Evolutionary conservation across 2,113 vertebrate genomes (phyloP).

Genomic region (Condylura cristata): DNA sequence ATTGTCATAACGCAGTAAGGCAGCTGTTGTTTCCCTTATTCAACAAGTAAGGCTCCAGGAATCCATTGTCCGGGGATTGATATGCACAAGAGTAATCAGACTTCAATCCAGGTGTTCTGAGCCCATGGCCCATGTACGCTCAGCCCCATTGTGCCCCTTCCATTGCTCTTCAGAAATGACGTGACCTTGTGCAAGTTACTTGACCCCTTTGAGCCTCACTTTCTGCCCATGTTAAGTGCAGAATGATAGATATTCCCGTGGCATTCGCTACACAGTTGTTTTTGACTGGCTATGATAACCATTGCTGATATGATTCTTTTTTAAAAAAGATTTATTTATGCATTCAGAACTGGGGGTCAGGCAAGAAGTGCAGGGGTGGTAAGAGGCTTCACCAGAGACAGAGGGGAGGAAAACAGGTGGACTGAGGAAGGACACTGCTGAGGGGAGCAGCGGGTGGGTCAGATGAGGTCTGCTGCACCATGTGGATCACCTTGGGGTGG

Average conservation of each 20-base stretch:
- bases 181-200: not conserved
- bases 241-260: not conserved
- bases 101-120: not conserved
- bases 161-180: not conserved
- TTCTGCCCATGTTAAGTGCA: not conserved
- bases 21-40: not conserved
- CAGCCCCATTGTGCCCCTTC: not conserved
- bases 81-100: not conserved
- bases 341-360: too few species aligned
- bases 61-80: not conserved
- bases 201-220: not conserved
- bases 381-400: too few species aligned
- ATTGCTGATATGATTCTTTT: too few species aligned
- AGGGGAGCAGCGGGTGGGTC: too few species aligned
- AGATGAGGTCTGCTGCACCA: too few species aligned
- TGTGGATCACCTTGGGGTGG: too few species aligned
- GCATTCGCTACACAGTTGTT: not conserved
- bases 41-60: not conserved
- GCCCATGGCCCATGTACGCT: not conserved
- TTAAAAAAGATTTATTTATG: too few species aligned
- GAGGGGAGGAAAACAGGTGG: too few species aligned
- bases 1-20: not conserved
- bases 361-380: too few species aligned
- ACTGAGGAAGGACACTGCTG: too few species aligned
- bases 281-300: not conserved